Percentiles rank a stretch among this genome's conserved stretches.
Evolutionary conservation across 2,113 vertebrate species (phyloP).

Genomic region (Phalacrocorax brasilianus): DNA sequence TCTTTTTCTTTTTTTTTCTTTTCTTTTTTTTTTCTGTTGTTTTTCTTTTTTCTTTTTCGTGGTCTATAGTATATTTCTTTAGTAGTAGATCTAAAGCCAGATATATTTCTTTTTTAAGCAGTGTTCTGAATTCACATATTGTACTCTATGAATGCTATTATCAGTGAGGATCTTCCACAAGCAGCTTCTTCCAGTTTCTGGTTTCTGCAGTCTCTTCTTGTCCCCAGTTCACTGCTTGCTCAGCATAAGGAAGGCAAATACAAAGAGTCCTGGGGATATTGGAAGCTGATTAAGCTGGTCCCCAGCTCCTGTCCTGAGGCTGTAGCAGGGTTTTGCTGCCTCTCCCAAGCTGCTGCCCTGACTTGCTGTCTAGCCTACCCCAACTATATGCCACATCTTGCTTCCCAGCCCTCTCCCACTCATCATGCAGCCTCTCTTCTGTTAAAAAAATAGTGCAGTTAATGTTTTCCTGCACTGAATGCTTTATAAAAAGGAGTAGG

Average conservation of each 20-base stretch:
- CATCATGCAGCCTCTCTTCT: not conserved
- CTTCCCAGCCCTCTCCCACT: not conserved
- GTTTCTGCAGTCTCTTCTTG: not conserved
- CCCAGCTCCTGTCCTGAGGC: not conserved
- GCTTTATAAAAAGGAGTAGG: not conserved
- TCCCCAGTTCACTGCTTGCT: not conserved
- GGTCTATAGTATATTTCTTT: not conserved
- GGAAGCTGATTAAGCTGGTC: not conserved
- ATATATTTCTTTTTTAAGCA: not conserved
- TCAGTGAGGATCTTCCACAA: not conserved
- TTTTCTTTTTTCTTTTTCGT: too few species aligned
- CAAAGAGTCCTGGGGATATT: not conserved
- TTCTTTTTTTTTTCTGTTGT: not conserved
- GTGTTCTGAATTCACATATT: not conserved
- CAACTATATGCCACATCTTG: not conserved
- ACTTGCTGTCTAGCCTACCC: not conserved
- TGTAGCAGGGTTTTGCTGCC: not conserved
- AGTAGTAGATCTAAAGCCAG: not conserved
- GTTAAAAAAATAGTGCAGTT: not conserved
- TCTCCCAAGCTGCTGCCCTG: not conserved
- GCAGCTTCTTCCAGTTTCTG: not conserved
- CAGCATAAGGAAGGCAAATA: not conserved
- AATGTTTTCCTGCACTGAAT: not conserved
- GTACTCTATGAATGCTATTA: too few species aligned
- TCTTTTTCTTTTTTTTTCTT: not conserved